Percentiles rank a stretch among this genome's conserved stretches.
Conservation (phyloP, 2,888 invertebrate genomes). For the Sepioteuthis lessoniana region DNA sequence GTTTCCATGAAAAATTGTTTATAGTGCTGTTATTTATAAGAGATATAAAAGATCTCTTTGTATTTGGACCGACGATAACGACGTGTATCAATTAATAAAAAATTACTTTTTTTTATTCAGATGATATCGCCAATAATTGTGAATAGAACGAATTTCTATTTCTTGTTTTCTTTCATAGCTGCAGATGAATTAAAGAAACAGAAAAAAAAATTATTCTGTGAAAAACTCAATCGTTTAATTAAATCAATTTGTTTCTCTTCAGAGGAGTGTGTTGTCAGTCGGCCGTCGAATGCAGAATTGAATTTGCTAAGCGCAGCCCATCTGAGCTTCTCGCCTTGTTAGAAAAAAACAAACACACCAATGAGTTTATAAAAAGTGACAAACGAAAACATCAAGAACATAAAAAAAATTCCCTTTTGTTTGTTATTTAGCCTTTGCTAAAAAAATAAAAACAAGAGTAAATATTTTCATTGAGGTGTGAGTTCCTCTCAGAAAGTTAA, state of each 20-base stretch:
- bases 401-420: too few species aligned
- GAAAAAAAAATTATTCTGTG: neutral
- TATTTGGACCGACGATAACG: too few species aligned
- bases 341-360: neutral
- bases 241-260: neutral
- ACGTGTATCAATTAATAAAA: too few species aligned
- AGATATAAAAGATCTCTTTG: too few species aligned
- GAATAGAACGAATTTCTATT: too few species aligned
- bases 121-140: too few species aligned
- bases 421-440: neutral
- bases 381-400: too few species aligned
- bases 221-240: neutral
- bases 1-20: too few species aligned
- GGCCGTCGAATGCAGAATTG: neutral
- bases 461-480: neutral
- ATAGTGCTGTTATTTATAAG: too few species aligned
- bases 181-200: neutral
- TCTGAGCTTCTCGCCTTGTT: neutral
- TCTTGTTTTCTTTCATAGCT: neutral
- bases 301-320: neutral
- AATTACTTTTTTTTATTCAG: too few species aligned
- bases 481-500: neutral
- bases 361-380: neutral
- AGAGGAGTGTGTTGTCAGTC: neutral
- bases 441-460: too few species aligned